phyloP scores from a whole-genome alignment of 2,797 vertebrate species.

The Sciaenops ocellatus region DNA sequence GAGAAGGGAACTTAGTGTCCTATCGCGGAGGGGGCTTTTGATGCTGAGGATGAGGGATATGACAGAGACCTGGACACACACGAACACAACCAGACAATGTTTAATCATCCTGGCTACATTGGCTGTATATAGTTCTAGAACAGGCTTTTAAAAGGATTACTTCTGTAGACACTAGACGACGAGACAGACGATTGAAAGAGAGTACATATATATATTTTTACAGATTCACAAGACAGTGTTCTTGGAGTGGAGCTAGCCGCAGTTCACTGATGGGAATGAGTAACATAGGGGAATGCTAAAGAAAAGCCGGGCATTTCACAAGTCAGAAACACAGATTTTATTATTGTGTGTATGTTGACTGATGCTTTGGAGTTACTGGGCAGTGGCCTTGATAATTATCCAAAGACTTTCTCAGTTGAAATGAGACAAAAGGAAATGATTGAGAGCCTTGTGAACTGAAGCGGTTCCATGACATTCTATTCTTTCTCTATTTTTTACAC shows the following conservation, averaged over 20 bases:
- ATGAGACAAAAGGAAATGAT: not conserved
- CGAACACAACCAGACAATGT: slow-evolving; percentile 37
- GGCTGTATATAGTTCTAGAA: slow-evolving; percentile 40
- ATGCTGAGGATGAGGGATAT: slow-evolving; percentile 37
- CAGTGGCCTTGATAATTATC: slow-evolving; percentile 10
- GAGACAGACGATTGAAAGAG: slow-evolving; percentile 52
- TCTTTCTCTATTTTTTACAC: not conserved
- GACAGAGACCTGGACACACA: slow-evolving; percentile 27
- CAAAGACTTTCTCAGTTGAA: not conserved
- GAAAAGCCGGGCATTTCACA: slow-evolving; percentile 28
- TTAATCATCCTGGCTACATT: slow-evolving; percentile 60
- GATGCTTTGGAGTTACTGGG: slow-evolving; percentile 15
- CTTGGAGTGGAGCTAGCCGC: slow-evolving; percentile 34
- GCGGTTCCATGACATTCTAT: not conserved
- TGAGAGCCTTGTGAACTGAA: not conserved
- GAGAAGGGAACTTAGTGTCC: slow-evolving; percentile 11
- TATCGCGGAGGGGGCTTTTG: slow-evolving; percentile 22
- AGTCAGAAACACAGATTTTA: slow-evolving; percentile 17
- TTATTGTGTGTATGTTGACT: not conserved
- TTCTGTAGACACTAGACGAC: slow-evolving; percentile 52
- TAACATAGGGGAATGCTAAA: slow-evolving; percentile 13
- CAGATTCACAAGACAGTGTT: slow-evolving; percentile 45
- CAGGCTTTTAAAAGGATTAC: slow-evolving; percentile 72
- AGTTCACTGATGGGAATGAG: slow-evolving; percentile 27
- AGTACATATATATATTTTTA: slow-evolving; percentile 33